Conservation (phyloP, 2,113 vertebrate genomes). For the Microtus pennsylvanicus region DNA sequence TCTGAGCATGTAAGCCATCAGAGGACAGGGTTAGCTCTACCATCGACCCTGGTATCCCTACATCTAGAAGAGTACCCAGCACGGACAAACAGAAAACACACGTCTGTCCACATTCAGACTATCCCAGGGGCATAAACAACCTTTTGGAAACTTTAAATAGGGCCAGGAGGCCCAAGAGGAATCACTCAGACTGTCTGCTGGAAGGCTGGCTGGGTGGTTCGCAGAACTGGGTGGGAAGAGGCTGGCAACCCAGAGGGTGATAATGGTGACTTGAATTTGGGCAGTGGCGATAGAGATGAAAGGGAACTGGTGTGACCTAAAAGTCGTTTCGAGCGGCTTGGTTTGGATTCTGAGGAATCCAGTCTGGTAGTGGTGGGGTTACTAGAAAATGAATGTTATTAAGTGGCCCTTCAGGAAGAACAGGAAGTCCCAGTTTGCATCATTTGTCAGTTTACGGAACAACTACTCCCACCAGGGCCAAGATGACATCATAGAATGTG, state of each 20-base stretch:
- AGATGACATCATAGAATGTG: not conserved
- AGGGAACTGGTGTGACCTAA: not conserved
- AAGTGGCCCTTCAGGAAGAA: not conserved
- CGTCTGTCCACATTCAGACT: not conserved
- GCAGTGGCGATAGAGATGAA: not conserved
- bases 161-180: not conserved
- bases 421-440: not conserved
- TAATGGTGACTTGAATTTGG: not conserved
- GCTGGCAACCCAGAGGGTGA: not conserved
- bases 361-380: no score
- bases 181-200: not conserved
- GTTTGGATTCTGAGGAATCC: not conserved
- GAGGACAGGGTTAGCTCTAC: not conserved
- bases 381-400: not conserved
- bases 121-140: not conserved
- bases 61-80: not conserved
- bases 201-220: no score
- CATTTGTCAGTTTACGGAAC: not conserved
- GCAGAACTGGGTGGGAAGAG: not conserved
- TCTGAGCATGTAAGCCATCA: not conserved
- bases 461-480: not conserved
- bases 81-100: not conserved
- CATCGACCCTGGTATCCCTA: not conserved
- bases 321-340: not conserved
- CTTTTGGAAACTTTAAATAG: not conserved